Conservation (phyloP, 2,888 invertebrate genomes). For the Epinotia nisella region DNA sequence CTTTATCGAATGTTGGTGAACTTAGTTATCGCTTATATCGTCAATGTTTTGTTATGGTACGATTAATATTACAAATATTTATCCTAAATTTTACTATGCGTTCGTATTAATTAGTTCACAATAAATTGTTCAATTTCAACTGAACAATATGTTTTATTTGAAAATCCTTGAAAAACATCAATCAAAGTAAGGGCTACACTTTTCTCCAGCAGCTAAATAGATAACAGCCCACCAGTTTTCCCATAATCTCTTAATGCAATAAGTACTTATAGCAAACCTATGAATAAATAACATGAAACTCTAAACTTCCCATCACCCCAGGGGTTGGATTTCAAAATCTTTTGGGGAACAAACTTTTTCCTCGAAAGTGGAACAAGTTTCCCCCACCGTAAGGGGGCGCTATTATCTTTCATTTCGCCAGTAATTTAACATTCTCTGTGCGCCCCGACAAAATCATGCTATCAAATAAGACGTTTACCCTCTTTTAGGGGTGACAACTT, state of each 20-base stretch:
- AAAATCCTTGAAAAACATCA: background rate
- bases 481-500: slow-evolving; percentile 78
- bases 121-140: slow-evolving; percentile 81
- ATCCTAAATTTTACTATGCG: slow-evolving; percentile 84
- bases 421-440: slow-evolving; percentile 82
- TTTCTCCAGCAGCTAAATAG: slow-evolving; percentile 26
- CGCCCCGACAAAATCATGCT: slow-evolving; percentile 79
- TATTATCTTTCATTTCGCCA: slow-evolving; percentile 84
- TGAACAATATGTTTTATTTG: slow-evolving; percentile 48
- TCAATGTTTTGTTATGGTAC: slow-evolving; percentile 81
- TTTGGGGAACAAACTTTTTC: slow-evolving; percentile 77
- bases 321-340: slow-evolving; percentile 76
- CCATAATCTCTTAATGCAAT: slow-evolving; percentile 41
- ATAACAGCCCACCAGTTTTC: slow-evolving; percentile 32
- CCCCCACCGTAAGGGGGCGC: slow-evolving; percentile 73
- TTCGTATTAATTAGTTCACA: slow-evolving; percentile 84
- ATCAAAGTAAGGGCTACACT: background rate
- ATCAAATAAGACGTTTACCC: slow-evolving; percentile 79
- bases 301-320: slow-evolving; percentile 60
- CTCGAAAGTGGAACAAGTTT: slow-evolving; percentile 69
- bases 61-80: slow-evolving; percentile 81
- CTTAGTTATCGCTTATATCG: slow-evolving; percentile 78
- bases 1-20: slow-evolving; percentile 79
- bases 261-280: slow-evolving; percentile 58
- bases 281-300: slow-evolving; percentile 79